A percentile compares a stretch with the other conserved stretches of the same genome.
These are phyloP conservation scores for Nasua narica DNA, from an alignment of 2,797 vertebrate species.

Conservation along the genomic window DNA sequence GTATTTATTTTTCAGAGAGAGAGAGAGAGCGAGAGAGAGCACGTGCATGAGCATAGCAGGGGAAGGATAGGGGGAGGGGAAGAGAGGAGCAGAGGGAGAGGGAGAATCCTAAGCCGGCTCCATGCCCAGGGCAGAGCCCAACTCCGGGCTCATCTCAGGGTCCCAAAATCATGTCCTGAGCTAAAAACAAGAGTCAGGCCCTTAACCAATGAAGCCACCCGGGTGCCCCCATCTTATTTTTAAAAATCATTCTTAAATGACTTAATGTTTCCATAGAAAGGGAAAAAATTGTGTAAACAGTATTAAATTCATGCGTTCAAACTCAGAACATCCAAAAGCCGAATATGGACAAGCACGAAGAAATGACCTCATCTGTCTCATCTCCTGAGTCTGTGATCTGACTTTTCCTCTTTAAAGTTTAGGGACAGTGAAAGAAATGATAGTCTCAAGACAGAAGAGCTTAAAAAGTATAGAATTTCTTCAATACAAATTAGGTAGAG, in stretches of 20 bases:
- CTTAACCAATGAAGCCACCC: background rate
- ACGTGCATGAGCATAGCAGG: background rate
- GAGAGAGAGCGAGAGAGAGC: background rate
- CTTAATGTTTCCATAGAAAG: background rate
- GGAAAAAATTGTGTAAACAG: background rate
- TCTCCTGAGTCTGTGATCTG: background rate
- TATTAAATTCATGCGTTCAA: background rate
- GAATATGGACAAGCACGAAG: background rate
- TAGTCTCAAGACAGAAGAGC: background rate
- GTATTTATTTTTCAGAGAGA: background rate
- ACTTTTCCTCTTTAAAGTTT: conserved; percentile 3
- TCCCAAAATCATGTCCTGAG: background rate
- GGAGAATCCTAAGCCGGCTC: background rate
- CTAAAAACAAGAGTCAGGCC: background rate
- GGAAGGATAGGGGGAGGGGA: background rate
- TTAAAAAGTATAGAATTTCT: background rate
- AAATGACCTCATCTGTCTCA: background rate
- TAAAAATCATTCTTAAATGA: background rate
- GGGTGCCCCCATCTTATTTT: background rate
- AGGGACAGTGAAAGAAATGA: background rate
- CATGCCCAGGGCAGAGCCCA: background rate
- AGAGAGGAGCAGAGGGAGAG: background rate
- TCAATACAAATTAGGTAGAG: background rate
- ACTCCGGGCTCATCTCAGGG: background rate
- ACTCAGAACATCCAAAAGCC: background rate